phyloP scores from a whole-genome alignment of 2,113 vertebrate species.

The Corvus moneduloides region DNA sequence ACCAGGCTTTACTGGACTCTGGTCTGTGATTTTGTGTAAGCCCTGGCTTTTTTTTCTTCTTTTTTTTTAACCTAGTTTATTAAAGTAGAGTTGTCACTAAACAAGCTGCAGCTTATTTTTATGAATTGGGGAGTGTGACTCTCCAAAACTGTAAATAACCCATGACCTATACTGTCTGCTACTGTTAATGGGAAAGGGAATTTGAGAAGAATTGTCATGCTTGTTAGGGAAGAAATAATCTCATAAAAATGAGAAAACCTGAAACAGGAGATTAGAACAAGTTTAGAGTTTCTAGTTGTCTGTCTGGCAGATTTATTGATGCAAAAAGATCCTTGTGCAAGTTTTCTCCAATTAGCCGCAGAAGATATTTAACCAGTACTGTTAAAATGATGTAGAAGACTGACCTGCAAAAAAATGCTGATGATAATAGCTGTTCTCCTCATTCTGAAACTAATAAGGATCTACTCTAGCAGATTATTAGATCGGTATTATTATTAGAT shows the following conservation, averaged over 20 bases:
- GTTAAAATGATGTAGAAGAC: not conserved
- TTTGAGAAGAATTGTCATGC: not conserved
- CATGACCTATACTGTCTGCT: not conserved
- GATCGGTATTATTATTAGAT: constrained; percentile 13
- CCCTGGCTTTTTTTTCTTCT: not conserved
- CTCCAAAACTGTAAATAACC: not conserved
- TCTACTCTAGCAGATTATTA: not conserved
- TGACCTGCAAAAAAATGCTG: not conserved
- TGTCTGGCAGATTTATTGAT: not conserved
- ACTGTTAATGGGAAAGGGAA: not conserved
- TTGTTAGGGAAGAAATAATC: not conserved
- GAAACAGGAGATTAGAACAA: not conserved
- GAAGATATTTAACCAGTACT: not conserved
- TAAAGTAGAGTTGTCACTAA: not conserved
- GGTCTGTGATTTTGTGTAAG: not conserved
- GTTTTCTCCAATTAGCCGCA: not conserved
- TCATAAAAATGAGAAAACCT: not conserved
- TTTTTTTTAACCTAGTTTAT: not conserved
- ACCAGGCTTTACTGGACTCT: not conserved
- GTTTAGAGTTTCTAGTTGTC: not conserved
- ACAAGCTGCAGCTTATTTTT: not conserved
- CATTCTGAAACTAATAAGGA: not conserved
- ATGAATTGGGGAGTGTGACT: not conserved
- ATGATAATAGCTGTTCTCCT: not conserved
- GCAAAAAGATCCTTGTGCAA: not conserved